These are phyloP conservation scores for Iphiclides podalirius DNA, from an alignment of 2,888 invertebrate species.

Conservation along the genomic window DNA sequence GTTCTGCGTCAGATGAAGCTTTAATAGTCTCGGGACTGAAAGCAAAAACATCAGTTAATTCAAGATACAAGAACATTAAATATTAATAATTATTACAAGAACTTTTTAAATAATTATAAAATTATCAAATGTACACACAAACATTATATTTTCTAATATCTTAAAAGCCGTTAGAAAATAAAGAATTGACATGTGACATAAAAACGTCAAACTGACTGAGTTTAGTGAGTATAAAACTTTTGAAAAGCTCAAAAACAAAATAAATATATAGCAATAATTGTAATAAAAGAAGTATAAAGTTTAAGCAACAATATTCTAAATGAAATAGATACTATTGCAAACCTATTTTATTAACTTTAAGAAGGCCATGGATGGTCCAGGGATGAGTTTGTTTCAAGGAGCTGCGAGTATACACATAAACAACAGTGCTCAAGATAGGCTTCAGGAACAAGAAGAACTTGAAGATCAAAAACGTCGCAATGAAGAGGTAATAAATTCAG, in stretches of 20 bases:
- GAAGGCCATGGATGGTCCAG: slow-evolving; percentile 80
- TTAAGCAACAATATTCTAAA: slow-evolving; percentile 11
- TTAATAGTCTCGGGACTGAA: no score
- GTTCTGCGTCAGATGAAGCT: no score
- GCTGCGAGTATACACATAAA: slow-evolving; percentile 83
- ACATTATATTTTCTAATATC: no score
- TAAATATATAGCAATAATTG: slow-evolving; percentile 9
- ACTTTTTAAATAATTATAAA: no score
- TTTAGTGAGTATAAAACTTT: not conserved
- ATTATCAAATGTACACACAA: no score
- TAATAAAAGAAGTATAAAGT: not conserved
- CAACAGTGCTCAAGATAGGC: slow-evolving; percentile 81
- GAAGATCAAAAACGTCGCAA: slow-evolving; percentile 84
- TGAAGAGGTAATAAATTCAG: slow-evolving; percentile 77
- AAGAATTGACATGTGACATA: not conserved
- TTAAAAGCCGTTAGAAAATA: not conserved
- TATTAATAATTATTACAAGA: no score
- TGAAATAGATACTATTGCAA: not conserved
- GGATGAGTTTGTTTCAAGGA: slow-evolving; percentile 86
- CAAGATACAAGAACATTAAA: no score
- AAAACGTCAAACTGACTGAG: slow-evolving; percentile 18
- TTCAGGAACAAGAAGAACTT: slow-evolving; percentile 84
- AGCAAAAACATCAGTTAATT: no score
- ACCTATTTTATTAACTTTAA: slow-evolving; percentile 8
- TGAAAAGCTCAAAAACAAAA: slow-evolving; percentile 18